A percentile compares a stretch with the other conserved stretches of the same genome.
Evolutionary conservation across 2,113 vertebrate species (phyloP).

Genomic region (Nasalis larvatus): DNA sequence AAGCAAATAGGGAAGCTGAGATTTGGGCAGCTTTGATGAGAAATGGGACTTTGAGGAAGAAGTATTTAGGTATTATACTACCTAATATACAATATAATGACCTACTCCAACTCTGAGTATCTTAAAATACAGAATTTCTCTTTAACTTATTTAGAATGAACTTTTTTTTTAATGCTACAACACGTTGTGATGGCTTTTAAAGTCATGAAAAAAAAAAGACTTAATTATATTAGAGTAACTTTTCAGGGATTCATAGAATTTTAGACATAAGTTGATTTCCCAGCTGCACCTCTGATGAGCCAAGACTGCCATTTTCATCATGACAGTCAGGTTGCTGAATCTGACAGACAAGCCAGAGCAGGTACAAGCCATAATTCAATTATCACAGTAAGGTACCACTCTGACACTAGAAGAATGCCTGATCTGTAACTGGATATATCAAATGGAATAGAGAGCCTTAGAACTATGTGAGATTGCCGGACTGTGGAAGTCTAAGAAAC

Average conservation of each 20-base stretch:
- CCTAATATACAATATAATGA: not conserved
- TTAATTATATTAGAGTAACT: not conserved
- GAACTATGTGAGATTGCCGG: not conserved
- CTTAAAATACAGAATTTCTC: not conserved
- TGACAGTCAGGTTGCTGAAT: not conserved
- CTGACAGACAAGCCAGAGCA: not conserved
- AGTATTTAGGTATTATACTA: not conserved
- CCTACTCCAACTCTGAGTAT: not conserved
- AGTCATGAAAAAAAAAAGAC: not conserved
- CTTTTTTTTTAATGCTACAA: not conserved
- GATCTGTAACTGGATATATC: conserved; percentile 7
- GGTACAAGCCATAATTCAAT: not conserved
- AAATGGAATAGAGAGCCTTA: not conserved
- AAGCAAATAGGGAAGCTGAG: not conserved
- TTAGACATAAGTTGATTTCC: not conserved
- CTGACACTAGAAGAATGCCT: not conserved
- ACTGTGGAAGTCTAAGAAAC: conserved; percentile 3
- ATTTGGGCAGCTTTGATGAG: not conserved
- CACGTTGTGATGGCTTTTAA: not conserved
- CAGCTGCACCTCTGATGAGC: not conserved
- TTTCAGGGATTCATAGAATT: not conserved
- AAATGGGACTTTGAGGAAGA: not conserved
- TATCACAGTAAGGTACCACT: not conserved
- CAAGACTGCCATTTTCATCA: not conserved
- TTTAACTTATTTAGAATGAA: not conserved